Conservation (phyloP, 2,797 vertebrate genomes). For the Babyrousa celebensis region DNA sequence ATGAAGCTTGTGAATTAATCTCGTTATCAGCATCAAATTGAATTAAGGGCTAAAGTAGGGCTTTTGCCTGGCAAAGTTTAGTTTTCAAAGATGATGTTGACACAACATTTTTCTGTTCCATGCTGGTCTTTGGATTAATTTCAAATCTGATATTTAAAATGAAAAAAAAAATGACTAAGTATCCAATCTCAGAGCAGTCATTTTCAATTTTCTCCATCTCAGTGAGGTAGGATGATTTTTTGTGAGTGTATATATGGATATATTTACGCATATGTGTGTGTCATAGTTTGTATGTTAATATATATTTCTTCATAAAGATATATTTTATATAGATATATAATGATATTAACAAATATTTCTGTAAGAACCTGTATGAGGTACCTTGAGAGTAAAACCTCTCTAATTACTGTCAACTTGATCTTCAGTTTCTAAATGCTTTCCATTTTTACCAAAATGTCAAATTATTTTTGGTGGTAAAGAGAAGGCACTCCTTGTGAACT, state of each 20-base stretch:
- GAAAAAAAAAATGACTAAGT: slow-evolving; percentile 79
- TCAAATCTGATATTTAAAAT: slow-evolving; percentile 85
- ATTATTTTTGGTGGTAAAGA: slow-evolving; percentile 82
- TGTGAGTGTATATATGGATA: neutral
- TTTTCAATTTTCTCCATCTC: slow-evolving; percentile 71
- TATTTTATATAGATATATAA: slow-evolving; percentile 40
- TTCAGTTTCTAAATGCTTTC: slow-evolving; percentile 80
- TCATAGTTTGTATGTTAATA: neutral
- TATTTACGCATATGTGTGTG: neutral
- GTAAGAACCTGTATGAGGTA: neutral
- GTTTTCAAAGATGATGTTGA: slow-evolving; percentile 81
- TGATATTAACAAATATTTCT: slow-evolving; percentile 39
- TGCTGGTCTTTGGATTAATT: slow-evolving; percentile 69
- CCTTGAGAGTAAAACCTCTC: slow-evolving; percentile 46
- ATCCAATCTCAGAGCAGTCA: slow-evolving; percentile 73
- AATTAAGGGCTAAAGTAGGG: slow-evolving; percentile 75
- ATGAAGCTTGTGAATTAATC: slow-evolving; percentile 76
- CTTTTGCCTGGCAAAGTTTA: slow-evolving; percentile 73
- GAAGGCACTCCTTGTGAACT: slow-evolving; percentile 53
- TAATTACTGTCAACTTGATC: slow-evolving; percentile 74
- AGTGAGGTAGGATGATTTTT: neutral
- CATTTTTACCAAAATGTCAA: slow-evolving; percentile 83
- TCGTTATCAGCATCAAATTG: slow-evolving; percentile 75
- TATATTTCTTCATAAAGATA: neutral
- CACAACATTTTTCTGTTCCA: slow-evolving; percentile 79